Base-by-base conservation (phyloP, 2,888 invertebrate species). In the Polia nebulosa region DNA sequence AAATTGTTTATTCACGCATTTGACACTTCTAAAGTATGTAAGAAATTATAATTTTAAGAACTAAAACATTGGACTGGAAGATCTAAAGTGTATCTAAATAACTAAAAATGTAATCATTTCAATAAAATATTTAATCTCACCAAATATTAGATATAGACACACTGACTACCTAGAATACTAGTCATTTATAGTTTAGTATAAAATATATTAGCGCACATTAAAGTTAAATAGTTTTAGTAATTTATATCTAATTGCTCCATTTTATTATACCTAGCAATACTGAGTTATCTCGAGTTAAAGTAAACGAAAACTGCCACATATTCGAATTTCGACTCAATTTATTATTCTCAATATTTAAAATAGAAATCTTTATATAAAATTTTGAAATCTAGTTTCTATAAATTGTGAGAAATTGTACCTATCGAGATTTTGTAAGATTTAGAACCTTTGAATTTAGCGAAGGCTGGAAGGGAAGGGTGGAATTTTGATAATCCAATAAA, bases 231-330 rank as follows among this genome's bases (percentile, higher is more conserved):
- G 63, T 71, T 74, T 49, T 69, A 74, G 72, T 72, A 44, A 83
- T 66, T 72, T 51, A 72, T 65, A 62, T 83, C 55, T 78, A 72
- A 80, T 69, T 76, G 73, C 75, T 83, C 76, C 76, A 77, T 77
- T 83, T 77, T 63, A 79, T 53, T 77, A 72, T 72, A 72, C 61
- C 66, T 85, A 87, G 88, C 82, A 85, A 87, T 89, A 85, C 78
- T 67, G 82, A 78, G 82, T 85, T 78, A 73, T 85, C 77, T 87
- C 73, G 78, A 80, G 81, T 55, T 70, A 71, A 68, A 57, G 36
- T 55, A 72, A 89, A 90, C 89, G 85, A 85, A 89, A 89, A 93
- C 94, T 94, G 94, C 94, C 93, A 93, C 87, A 84, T 89, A 90
- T 86, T 93, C 92, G 92, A 94, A 92, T 93, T 94, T 92, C 89